These are phyloP conservation scores for Esperia sulphurella DNA, from an alignment of 2,888 invertebrate genomes.

Conservation along the genomic window DNA sequence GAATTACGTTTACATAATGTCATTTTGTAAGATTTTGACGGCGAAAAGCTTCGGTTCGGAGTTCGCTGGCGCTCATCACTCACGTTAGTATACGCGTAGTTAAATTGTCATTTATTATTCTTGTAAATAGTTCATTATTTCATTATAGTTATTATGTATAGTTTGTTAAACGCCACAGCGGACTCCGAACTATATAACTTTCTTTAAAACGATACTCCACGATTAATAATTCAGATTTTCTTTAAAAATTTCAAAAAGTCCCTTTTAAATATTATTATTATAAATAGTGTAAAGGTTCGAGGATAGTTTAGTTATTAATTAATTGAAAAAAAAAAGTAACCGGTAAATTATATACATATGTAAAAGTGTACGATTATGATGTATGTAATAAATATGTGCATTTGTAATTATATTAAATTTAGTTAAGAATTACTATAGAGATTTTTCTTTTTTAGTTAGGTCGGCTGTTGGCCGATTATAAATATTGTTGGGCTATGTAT, in stretches of 20 bases:
- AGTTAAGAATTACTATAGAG: slow-evolving; percentile 65
- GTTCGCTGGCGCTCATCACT: slow-evolving; percentile 35
- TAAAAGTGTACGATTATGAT: slow-evolving; percentile 69
- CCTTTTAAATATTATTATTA: slow-evolving; percentile 13
- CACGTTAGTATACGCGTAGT: slow-evolving; percentile 46
- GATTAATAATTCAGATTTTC: too few species aligned
- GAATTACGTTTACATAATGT: slow-evolving; percentile 10
- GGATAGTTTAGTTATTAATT: slow-evolving; percentile 21
- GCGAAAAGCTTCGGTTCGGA: slow-evolving; percentile 39
- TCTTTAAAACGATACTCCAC: too few species aligned
- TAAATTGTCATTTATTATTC: slow-evolving; percentile 23
- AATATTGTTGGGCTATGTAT: slow-evolving; percentile 21
- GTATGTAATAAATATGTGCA: slow-evolving; percentile 65
- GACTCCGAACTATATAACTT: slow-evolving; percentile 26
- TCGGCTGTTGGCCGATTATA: slow-evolving; percentile 34
- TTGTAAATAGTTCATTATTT: slow-evolving; percentile 35
- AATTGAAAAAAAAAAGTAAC: slow-evolving; percentile 16
- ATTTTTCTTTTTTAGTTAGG: slow-evolving; percentile 60
- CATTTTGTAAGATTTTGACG: slow-evolving; percentile 29
- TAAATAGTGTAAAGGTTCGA: slow-evolving; percentile 41
- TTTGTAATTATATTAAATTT: slow-evolving; percentile 73
- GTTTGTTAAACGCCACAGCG: slow-evolving; percentile 27
- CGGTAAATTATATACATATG: slow-evolving; percentile 60
- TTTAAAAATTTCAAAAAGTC: slow-evolving; percentile 21
- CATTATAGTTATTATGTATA: slow-evolving; percentile 32